Evolutionary conservation across 2,888 invertebrate species (phyloP).

Genomic region (Caradrina kadenii): DNA sequence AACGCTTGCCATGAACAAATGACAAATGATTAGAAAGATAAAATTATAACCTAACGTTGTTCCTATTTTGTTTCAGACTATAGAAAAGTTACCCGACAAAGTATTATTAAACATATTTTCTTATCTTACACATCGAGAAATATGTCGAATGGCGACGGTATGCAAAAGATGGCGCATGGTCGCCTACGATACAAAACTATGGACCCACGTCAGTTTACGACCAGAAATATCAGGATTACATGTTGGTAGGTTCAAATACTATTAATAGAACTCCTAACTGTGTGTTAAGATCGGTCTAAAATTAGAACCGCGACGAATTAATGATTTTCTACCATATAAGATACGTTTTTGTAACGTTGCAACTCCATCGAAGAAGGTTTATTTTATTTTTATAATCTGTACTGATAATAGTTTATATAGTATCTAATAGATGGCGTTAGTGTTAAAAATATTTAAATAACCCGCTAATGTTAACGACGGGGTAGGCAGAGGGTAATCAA

Average conservation of each 20-base stretch:
- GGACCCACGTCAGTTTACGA: constrained; percentile 98
- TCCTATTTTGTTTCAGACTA: constrained; percentile 92
- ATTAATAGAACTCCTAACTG: constrained; percentile 36
- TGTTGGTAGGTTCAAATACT: constrained; percentile 89
- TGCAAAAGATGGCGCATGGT: constrained; percentile 99
- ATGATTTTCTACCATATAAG: constrained; percentile 50
- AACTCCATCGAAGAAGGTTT: constrained; percentile 23
- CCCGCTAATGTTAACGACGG: background rate
- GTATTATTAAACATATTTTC: constrained; percentile 98
- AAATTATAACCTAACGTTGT: constrained; percentile 23
- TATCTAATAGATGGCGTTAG: constrained; percentile 49
- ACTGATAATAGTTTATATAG: background rate
- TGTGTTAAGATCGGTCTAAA: constrained; percentile 1
- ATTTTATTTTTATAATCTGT: constrained; percentile 13
- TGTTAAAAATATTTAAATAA: background rate
- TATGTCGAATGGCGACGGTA: constrained; percentile 97
- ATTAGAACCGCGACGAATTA: constrained; percentile 23
- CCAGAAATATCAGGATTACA: constrained; percentile 99
- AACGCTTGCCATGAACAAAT: constrained; percentile 36
- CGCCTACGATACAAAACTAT: constrained; percentile 98
- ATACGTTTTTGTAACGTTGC: constrained; percentile 19
- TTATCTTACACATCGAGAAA: constrained; percentile 97
- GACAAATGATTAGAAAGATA: constrained; percentile 31
- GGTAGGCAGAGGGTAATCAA: background rate
- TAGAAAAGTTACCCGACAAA: constrained; percentile 99